Percentiles rank a stretch among this genome's conserved stretches.
Evolutionary conservation across 2,113 vertebrate species (phyloP).

Genomic region (Oreotrochilus melanogaster): DNA sequence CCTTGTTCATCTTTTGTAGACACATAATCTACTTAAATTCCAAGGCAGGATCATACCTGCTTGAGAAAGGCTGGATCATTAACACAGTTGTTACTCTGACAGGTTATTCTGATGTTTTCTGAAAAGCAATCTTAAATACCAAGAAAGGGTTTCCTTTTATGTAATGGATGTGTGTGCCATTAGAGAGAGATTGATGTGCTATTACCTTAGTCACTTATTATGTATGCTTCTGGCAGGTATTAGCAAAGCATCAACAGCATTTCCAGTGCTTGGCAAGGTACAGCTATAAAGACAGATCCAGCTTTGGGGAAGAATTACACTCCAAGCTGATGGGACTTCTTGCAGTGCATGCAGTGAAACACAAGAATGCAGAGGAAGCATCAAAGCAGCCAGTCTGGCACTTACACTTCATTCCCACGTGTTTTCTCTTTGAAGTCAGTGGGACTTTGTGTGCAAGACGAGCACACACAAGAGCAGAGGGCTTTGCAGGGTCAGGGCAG

Average conservation of each 20-base stretch:
- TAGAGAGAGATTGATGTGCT: neutral
- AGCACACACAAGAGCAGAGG: neutral
- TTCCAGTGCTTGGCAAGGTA: neutral
- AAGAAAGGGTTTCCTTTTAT: neutral
- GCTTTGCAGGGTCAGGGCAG: neutral
- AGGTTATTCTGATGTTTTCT: neutral
- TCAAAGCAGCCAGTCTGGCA: neutral
- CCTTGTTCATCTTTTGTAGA: neutral
- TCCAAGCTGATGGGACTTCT: neutral
- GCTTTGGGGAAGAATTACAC: neutral
- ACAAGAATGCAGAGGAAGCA: neutral
- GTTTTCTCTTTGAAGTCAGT: neutral
- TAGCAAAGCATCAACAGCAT: neutral
- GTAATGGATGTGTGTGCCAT: neutral
- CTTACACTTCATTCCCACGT: neutral
- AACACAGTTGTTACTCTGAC: neutral
- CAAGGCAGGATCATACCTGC: slow-evolving; percentile 3
- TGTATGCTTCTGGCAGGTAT: neutral
- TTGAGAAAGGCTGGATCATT: neutral
- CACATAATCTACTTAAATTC: neutral
- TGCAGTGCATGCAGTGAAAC: neutral
- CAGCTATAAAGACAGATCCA: neutral
- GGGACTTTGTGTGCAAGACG: neutral
- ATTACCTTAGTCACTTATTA: neutral
- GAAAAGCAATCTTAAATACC: neutral